phyloP scores from a whole-genome alignment of 2,113 vertebrate species.

The Boulengeromyrus knoepffleri region DNA sequence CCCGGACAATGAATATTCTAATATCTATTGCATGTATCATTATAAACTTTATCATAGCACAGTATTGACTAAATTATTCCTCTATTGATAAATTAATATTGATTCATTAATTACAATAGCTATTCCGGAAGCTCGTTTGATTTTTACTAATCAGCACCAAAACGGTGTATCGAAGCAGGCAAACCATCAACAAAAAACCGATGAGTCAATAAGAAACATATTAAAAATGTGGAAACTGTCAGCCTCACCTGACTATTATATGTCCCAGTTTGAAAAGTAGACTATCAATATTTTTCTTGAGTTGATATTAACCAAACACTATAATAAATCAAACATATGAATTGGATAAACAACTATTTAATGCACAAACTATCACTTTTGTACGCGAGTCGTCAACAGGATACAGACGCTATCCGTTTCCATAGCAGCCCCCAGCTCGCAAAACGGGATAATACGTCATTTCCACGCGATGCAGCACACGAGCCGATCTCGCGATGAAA shows the following conservation, averaged over 20 bases:
- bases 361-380: neutral
- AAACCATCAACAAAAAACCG: neutral
- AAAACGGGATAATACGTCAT: neutral
- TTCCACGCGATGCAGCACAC: neutral
- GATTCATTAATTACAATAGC: neutral
- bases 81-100: neutral
- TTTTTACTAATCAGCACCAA: neutral
- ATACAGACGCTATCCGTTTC: neutral
- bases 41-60: neutral
- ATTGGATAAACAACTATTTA: neutral
- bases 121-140: neutral
- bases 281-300: neutral
- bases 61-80: neutral
- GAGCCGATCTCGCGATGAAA: neutral
- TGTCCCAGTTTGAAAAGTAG: neutral
- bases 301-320: neutral
- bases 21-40: neutral
- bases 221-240: neutral
- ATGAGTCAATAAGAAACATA: neutral
- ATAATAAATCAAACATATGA: neutral
- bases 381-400: neutral
- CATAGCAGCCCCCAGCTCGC: neutral
- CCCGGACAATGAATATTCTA: neutral
- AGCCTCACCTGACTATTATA: neutral
- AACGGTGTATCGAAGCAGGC: neutral